Conservation (phyloP, 2,888 invertebrate species). For the Amiota minor region DNA sequence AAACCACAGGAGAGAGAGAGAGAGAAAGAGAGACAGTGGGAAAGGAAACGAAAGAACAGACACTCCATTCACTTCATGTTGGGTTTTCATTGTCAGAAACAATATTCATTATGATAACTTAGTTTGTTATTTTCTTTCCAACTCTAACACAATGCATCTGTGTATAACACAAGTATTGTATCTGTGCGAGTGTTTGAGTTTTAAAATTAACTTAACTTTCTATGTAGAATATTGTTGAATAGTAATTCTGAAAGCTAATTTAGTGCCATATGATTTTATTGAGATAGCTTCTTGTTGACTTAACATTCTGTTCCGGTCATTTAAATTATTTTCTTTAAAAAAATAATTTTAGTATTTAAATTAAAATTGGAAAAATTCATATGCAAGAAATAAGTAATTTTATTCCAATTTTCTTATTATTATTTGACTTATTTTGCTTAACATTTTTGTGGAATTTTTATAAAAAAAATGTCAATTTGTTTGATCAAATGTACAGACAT, state of each 20-base stretch:
- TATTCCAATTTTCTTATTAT: neutral
- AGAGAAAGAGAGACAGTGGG: neutral
- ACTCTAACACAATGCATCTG: neutral
- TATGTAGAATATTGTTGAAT: neutral
- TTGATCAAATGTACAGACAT: slow-evolving; percentile 37
- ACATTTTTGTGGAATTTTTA: neutral
- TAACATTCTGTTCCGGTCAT: too few species aligned
- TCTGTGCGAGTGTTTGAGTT: neutral
- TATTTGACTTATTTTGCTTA: neutral
- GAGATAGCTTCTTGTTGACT: too few species aligned
- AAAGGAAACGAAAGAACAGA: neutral
- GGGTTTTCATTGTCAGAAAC: slow-evolving; percentile 8
- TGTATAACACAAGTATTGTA: too few species aligned
- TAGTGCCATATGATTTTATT: neutral
- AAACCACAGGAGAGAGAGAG: slow-evolving; percentile 15
- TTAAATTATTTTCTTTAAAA: too few species aligned
- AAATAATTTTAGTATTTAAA: too few species aligned
- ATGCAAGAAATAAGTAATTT: too few species aligned
- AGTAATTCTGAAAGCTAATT: neutral
- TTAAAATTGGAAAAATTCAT: too few species aligned
- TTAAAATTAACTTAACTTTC: neutral
- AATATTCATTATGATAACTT: slow-evolving; percentile 22
- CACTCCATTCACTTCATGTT: neutral
- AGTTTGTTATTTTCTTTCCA: neutral
- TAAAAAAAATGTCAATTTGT: too few species aligned